Conservation (phyloP, 2,797 vertebrate genomes). For the Sebastes oblongus region DNA sequence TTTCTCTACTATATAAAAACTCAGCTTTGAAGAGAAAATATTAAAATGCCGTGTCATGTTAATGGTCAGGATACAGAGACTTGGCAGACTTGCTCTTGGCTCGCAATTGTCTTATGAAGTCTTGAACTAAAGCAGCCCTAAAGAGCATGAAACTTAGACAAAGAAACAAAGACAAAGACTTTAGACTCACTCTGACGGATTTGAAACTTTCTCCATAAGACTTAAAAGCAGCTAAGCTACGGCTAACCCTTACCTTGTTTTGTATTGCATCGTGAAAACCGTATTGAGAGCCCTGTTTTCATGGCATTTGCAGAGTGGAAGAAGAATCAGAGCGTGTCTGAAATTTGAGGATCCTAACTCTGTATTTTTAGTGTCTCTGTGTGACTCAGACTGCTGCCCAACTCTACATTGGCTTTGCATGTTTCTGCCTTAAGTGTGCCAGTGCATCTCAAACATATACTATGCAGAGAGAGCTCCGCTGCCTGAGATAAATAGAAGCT, state of each 20-base stretch:
- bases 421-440: constrained; percentile 4
- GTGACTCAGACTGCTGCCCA: constrained; percentile 1
- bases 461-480: constrained; percentile 23
- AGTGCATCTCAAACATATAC: constrained; percentile 34
- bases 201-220: neutral
- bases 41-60: neutral
- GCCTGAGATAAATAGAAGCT: constrained; percentile 58
- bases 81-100: neutral
- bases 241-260: neutral
- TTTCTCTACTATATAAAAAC: neutral
- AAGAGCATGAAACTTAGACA: neutral
- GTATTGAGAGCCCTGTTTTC: constrained; percentile 2
- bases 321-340: constrained; percentile 19
- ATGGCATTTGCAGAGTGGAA: constrained; percentile 8
- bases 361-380: constrained; percentile 9
- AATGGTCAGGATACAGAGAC: neutral
- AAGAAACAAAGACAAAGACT: neutral
- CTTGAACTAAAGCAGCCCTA: neutral
- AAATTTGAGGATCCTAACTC: constrained; percentile 14
- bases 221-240: neutral
- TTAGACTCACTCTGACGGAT: neutral
- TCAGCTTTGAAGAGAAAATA: neutral
- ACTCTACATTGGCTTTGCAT: neutral
- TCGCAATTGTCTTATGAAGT: neutral
- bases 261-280: neutral